Conservation (phyloP, 1,140 invertebrate genomes). For the Drosophila micromelanica region DNA sequence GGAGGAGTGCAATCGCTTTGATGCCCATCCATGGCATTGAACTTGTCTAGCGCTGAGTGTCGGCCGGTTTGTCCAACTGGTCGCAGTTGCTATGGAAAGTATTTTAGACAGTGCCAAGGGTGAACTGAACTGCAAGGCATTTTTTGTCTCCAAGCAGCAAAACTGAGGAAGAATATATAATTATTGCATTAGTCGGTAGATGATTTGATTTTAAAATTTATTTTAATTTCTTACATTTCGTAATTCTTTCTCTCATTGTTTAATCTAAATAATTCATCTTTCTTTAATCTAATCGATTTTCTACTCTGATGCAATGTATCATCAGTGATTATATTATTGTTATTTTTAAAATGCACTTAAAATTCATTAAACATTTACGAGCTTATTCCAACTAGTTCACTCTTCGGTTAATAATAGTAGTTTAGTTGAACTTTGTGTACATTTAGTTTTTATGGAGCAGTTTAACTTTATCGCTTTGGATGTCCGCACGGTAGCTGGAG, state of each 20-base stretch:
- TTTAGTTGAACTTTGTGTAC: slow-evolving; percentile 18
- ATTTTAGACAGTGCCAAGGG: slow-evolving; percentile 23
- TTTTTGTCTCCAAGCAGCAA: too few relatives aligned
- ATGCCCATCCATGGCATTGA: slow-evolving; percentile 79
- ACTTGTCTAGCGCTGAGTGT: slow-evolving; percentile 63
- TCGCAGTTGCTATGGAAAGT: slow-evolving; percentile 33
- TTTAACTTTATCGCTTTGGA: background rate
- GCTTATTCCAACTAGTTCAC: background rate
- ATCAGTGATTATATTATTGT: too few relatives aligned
- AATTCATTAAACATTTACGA: background rate
- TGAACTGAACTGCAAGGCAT: background rate
- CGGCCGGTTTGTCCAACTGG: slow-evolving; percentile 51
- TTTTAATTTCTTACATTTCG: too few relatives aligned
- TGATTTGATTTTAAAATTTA: too few relatives aligned
- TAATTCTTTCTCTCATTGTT: too few relatives aligned
- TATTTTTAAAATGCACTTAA: too few relatives aligned
- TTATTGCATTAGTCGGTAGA: too few relatives aligned
- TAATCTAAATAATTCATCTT: too few relatives aligned
- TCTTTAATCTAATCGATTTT: too few relatives aligned
- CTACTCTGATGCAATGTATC: too few relatives aligned
- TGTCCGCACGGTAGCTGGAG: background rate
- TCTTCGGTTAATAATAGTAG: background rate
- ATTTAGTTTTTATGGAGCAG: slow-evolving; percentile 17
- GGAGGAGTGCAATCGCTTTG: slow-evolving; percentile 46
- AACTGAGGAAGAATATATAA: too few relatives aligned